These are phyloP conservation scores for Lamproptera curius DNA, from an alignment of 2,888 invertebrate genomes.

Conservation along the genomic window DNA sequence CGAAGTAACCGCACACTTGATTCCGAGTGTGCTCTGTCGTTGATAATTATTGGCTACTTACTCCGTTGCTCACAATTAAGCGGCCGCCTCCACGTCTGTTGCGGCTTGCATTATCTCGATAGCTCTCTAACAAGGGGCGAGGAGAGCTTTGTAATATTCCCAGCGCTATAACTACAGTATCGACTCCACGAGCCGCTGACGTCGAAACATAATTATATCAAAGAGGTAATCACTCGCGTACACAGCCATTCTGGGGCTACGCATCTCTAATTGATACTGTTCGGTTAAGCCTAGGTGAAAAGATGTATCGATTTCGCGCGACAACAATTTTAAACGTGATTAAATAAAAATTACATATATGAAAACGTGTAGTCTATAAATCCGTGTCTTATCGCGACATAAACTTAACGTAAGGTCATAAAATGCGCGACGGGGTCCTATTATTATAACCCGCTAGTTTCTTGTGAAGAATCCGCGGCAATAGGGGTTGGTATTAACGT, in stretches of 20 bases:
- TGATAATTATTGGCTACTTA: constrained; percentile 23
- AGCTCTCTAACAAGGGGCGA: too few species aligned
- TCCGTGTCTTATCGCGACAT: constrained; percentile 46
- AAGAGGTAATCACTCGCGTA: too few species aligned
- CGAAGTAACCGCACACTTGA: background rate
- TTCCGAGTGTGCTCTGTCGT: background rate
- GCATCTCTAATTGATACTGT: too few species aligned
- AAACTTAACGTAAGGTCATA: constrained; percentile 55
- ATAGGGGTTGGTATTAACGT: constrained; percentile 55
- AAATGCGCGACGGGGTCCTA: constrained; percentile 53
- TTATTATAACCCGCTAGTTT: constrained; percentile 57
- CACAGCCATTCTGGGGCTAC: too few species aligned
- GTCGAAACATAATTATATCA: constrained; percentile 3
- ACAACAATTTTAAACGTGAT: background rate
- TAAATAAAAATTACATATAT: constrained; percentile 2
- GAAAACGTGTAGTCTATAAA: constrained; percentile 27
- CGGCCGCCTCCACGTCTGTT: constrained; percentile 10
- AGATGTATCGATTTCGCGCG: too few species aligned
- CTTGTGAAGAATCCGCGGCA: constrained; percentile 58
- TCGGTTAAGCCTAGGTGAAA: too few species aligned
- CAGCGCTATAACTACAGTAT: constrained; percentile 4
- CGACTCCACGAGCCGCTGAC: background rate
- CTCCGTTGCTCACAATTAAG: constrained; percentile 26
- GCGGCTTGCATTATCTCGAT: constrained; percentile 15
- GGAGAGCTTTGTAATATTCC: constrained; percentile 1